Percentiles rank a stretch among this genome's conserved stretches.
Conservation (phyloP, 2,888 invertebrate species). For the Gortyna flavago region DNA sequence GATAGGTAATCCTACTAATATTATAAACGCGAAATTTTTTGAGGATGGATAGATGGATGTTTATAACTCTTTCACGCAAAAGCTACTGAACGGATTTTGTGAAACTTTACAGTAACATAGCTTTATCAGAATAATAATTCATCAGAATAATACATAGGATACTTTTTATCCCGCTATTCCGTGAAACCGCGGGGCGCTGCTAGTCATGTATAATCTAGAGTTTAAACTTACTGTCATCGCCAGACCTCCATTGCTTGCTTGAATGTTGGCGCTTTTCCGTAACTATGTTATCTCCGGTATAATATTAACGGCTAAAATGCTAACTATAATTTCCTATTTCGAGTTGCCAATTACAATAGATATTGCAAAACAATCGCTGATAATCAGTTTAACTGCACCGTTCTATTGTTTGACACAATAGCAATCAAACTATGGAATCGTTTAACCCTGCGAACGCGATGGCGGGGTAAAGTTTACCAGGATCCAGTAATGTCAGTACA, state of each 20-base stretch:
- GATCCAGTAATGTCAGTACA: constrained; percentile 47
- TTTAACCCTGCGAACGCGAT: constrained; percentile 8
- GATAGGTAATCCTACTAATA: too few relatives aligned
- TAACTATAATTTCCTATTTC: background rate
- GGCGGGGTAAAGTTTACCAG: constrained; percentile 37
- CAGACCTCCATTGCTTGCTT: background rate
- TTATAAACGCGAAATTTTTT: too few relatives aligned
- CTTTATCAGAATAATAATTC: too few relatives aligned
- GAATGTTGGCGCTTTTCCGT: too few relatives aligned
- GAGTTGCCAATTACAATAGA: background rate
- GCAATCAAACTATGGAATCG: constrained; percentile 37
- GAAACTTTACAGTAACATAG: too few relatives aligned
- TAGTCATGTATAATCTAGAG: background rate
- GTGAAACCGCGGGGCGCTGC: too few relatives aligned
- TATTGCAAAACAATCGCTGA: constrained; percentile 13
- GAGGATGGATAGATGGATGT: too few relatives aligned
- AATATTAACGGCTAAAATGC: background rate
- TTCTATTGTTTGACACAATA: constrained; percentile 26
- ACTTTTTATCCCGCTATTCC: too few relatives aligned
- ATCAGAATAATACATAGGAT: too few relatives aligned
- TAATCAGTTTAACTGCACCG: background rate
- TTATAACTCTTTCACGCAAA: too few relatives aligned
- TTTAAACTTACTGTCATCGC: background rate
- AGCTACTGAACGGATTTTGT: too few relatives aligned
- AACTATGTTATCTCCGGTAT: too few relatives aligned